Base-by-base conservation (phyloP, 2,888 invertebrate genomes). In the Tetragonula carbonaria region DNA sequence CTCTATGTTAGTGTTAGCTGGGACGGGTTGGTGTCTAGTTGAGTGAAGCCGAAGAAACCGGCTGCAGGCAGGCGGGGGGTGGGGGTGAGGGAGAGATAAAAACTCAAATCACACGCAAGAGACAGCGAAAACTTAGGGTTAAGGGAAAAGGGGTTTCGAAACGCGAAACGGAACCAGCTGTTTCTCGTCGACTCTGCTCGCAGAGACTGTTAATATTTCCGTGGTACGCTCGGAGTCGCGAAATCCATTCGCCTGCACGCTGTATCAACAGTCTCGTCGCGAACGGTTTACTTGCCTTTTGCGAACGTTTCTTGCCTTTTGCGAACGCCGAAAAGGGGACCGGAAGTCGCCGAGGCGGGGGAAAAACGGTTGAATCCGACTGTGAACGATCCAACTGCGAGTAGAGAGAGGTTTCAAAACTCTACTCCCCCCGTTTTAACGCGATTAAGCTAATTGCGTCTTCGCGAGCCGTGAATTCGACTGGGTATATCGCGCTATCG, bases 51-150 rank as follows among this genome's bases (percentile, higher is more conserved):
- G 23, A 62, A 38, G 8, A 38, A 38, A n/a, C 28, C 28, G 28
- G 28, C 28, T 28, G 28, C 2, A 28, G 55, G 14, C 45, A 0
- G 11, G n/a, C n/a, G n/a, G 11, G n/a, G 11, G 11, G 23, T 23
- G 57, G n/a, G 57, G 14, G 45, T n/a, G 55, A 23, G 51, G 14
- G 33, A 33, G 33, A 33, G 33, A 33, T 68, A 66, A 66, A 84
- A 84, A 84, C 77, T 84, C 65, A 86, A 84, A 86, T 57, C 72
- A 80, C 83, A 63, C 80, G 57, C 76, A 71, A 62, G 76, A 62
- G 76, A 71, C 8, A 38, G 45, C 45, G 45, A 11, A 45, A 45
- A 45, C 11, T 28, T 2, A 8, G 38, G 45, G 74, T 76, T 59
- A 28, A 33, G 67, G 66, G 73, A 55, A 59, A 53, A n/a, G 66